A percentile compares a stretch with the other conserved stretches of the same genome.
phyloP scores from a whole-genome alignment of 1,140 invertebrate species.

The Coenobita brevimanus region DNA sequence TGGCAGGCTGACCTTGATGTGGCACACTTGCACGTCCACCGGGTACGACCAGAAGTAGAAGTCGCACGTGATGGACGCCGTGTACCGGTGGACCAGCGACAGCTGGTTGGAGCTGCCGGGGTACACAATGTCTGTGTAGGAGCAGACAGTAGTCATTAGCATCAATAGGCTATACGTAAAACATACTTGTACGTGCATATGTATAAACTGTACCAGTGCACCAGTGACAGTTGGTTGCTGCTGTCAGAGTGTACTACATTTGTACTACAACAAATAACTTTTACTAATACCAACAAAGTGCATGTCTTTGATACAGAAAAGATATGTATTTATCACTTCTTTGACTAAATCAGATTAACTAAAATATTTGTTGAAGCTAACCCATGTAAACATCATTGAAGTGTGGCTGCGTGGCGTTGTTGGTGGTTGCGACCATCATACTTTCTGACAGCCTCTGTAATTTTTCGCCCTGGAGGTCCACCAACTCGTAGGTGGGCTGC shows the following conservation, averaged over 20 bases:
- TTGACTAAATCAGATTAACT: too few species aligned
- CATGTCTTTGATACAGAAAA: too few species aligned
- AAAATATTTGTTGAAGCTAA: background rate
- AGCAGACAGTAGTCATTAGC: too few species aligned
- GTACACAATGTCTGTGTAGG: slow-evolving; percentile 15
- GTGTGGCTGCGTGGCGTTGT: slow-evolving; percentile 15
- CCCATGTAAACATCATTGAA: slow-evolving; percentile 38
- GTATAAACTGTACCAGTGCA: too few species aligned
- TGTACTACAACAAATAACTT: too few species aligned
- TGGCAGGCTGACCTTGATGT: background rate
- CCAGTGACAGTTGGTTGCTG: too few species aligned
- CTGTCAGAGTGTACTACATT: too few species aligned
- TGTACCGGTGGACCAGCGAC: slow-evolving; percentile 33
- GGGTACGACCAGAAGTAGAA: slow-evolving; percentile 37
- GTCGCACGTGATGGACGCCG: slow-evolving; percentile 18
- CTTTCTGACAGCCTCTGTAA: background rate
- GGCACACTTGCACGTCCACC: slow-evolving; percentile 33
- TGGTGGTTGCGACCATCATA: background rate
- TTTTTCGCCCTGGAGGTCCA: slow-evolving; percentile 27
- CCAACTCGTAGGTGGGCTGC: slow-evolving; percentile 22
- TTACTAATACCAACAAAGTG: too few species aligned
- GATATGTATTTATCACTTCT: too few species aligned
- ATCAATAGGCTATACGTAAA: too few species aligned
- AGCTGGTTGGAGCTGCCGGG: slow-evolving; percentile 26
- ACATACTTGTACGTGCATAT: too few species aligned